phyloP scores from a whole-genome alignment of 1,140 invertebrate species.

The Sinella curviseta region DNA sequence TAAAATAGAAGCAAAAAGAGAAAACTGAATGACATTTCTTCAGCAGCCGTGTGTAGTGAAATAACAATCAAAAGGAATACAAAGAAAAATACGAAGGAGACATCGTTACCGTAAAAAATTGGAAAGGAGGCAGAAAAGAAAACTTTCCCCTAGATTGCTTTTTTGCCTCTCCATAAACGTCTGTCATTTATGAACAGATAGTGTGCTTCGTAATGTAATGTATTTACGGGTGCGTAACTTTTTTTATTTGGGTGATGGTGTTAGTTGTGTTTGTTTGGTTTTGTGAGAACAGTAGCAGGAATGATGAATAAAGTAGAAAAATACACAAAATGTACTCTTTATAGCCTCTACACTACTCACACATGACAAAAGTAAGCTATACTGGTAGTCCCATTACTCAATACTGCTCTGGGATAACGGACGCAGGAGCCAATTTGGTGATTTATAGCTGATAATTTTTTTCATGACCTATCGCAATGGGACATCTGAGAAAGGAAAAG shows the following conservation, averaged over 20 bases:
- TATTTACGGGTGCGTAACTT: conserved; percentile 14
- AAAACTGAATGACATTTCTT: background rate
- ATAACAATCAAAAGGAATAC: background rate
- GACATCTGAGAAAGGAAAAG: conserved; percentile 8
- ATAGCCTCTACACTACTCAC: background rate
- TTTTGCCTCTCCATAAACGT: background rate
- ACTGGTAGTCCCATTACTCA: background rate
- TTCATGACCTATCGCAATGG: conserved; percentile 30
- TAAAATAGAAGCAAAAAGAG: background rate
- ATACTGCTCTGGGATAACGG: too few relatives aligned
- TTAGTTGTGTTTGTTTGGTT: background rate
- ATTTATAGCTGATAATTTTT: conserved; percentile 29
- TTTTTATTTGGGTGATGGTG: background rate
- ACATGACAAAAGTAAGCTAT: background rate
- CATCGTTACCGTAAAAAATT: too few relatives aligned
- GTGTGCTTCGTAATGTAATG: background rate
- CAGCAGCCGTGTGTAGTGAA: too few relatives aligned
- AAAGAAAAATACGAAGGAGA: too few relatives aligned
- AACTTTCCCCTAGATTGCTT: background rate
- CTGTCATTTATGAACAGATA: too few relatives aligned
- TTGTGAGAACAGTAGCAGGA: background rate
- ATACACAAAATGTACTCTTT: too few relatives aligned
- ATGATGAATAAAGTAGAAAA: too few relatives aligned
- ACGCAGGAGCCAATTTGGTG: conserved; percentile 24
- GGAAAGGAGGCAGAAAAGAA: background rate